These are phyloP conservation scores for Ctenodactylus gundi DNA, from an alignment of 2,113 vertebrate genomes.

Conservation along the genomic window DNA sequence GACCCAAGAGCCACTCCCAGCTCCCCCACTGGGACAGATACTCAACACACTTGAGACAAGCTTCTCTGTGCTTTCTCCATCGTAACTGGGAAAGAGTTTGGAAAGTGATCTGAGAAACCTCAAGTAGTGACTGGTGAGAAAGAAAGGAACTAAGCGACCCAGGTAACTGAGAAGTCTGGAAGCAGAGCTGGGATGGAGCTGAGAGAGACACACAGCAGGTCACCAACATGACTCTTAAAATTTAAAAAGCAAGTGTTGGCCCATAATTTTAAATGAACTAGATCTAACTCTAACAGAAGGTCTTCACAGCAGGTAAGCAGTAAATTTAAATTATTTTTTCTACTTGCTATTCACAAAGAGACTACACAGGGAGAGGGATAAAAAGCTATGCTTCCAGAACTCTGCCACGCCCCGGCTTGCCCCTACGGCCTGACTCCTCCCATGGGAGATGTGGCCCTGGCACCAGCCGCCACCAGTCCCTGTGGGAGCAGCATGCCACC, in stretches of 20 bases:
- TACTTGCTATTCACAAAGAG: conserved; percentile 45
- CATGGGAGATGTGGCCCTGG: neutral
- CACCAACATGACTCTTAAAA: neutral
- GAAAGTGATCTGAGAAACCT: neutral
- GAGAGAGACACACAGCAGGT: accelerated
- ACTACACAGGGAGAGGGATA: neutral
- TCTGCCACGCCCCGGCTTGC: neutral
- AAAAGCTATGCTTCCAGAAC: neutral
- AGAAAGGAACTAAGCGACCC: neutral
- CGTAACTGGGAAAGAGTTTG: neutral
- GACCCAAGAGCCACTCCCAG: neutral
- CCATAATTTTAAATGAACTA: conserved; percentile 38
- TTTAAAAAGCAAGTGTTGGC: conserved; percentile 24
- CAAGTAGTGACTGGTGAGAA: neutral
- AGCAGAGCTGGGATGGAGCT: accelerated
- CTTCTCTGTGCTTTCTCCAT: neutral
- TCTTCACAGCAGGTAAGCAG: conserved; percentile 33
- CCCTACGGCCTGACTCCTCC: neutral
- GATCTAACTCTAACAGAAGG: conserved; percentile 52
- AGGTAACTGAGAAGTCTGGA: neutral
- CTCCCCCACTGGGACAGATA: neutral
- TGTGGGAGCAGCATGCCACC: neutral
- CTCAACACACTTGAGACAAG: neutral
- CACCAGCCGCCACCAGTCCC: neutral
- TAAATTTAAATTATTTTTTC: conserved; percentile 58